Evolutionary conservation across 1,140 invertebrate species (phyloP).

Genomic region (Bicyclus anynana): DNA sequence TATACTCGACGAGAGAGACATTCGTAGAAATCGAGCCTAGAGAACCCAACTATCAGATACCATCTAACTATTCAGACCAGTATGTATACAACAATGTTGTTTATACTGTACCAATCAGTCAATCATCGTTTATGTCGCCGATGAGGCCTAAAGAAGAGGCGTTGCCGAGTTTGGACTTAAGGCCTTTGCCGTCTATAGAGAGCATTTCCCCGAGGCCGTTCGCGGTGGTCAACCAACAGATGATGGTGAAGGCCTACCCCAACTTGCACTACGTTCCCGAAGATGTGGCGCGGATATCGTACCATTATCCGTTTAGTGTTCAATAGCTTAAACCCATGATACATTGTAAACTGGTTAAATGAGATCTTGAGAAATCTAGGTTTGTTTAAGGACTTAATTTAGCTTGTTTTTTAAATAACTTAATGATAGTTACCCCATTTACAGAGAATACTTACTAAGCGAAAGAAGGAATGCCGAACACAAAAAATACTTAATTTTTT

Average conservation of each 20-base stretch:
- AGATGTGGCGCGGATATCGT: conserved; percentile 64
- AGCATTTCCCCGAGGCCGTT: conserved; percentile 68
- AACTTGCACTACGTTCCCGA: conserved; percentile 66
- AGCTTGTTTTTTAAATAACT: too few relatives aligned
- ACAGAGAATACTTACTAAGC: too few relatives aligned
- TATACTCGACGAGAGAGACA: conserved; percentile 48
- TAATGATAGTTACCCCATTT: too few relatives aligned
- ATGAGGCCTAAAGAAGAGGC: conserved; percentile 56
- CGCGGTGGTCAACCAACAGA: conserved; percentile 71
- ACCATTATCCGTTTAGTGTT: conserved; percentile 66
- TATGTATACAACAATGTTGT: conserved; percentile 69
- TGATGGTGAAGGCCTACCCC: conserved; percentile 75
- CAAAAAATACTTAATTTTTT: too few relatives aligned
- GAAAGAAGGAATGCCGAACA: too few relatives aligned
- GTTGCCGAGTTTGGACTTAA: conserved; percentile 48
- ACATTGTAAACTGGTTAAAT: too few relatives aligned
- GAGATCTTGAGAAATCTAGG: too few relatives aligned
- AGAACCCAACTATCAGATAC: conserved; percentile 51
- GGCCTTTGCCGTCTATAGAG: conserved; percentile 66
- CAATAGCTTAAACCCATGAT: conserved; percentile 52
- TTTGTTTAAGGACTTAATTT: too few relatives aligned
- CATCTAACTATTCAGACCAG: conserved; percentile 53
- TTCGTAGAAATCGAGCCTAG: conserved; percentile 57
- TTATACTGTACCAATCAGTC: conserved; percentile 62
- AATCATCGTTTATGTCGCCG: conserved; percentile 53